Percentiles rank a stretch among this genome's conserved stretches.
These are phyloP conservation scores for Agelastica alni DNA, from an alignment of 2,888 invertebrate species.

Conservation along the genomic window DNA sequence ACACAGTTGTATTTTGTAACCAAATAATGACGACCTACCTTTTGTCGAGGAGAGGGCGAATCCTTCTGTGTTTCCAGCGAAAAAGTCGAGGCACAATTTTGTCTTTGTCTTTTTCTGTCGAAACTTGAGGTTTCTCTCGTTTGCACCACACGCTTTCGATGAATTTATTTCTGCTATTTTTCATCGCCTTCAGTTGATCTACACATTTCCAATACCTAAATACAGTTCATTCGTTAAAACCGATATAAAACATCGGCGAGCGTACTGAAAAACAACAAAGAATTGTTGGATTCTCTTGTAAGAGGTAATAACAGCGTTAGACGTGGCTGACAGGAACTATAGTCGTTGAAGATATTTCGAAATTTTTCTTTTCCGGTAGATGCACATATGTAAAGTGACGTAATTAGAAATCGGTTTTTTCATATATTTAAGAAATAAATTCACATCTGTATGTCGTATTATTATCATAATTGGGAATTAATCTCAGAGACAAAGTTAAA, in stretches of 20 bases:
- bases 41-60: constrained; percentile 26
- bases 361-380: background rate
- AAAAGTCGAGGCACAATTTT: constrained; percentile 18
- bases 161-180: constrained; percentile 32
- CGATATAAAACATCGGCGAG: constrained; percentile 4
- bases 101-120: constrained; percentile 6
- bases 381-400: background rate
- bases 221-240: constrained; percentile 12
- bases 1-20: too few relatives aligned
- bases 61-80: constrained; percentile 31
- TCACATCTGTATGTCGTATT: too few relatives aligned
- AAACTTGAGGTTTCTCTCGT: background rate
- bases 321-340: constrained; percentile 1
- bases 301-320: background rate
- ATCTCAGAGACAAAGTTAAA: too few relatives aligned
- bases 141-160: too few relatives aligned
- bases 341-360: background rate
- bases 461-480: too few relatives aligned
- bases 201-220: constrained; percentile 33
- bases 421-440: too few relatives aligned
- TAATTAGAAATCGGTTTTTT: too few relatives aligned
- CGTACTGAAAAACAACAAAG: constrained; percentile 3
- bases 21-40: too few relatives aligned
- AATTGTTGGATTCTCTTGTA: background rate
- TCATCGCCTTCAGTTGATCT: constrained; percentile 34